Evolutionary conservation across 2,888 invertebrate species (phyloP).

Genomic region (Arctia plantaginis): DNA sequence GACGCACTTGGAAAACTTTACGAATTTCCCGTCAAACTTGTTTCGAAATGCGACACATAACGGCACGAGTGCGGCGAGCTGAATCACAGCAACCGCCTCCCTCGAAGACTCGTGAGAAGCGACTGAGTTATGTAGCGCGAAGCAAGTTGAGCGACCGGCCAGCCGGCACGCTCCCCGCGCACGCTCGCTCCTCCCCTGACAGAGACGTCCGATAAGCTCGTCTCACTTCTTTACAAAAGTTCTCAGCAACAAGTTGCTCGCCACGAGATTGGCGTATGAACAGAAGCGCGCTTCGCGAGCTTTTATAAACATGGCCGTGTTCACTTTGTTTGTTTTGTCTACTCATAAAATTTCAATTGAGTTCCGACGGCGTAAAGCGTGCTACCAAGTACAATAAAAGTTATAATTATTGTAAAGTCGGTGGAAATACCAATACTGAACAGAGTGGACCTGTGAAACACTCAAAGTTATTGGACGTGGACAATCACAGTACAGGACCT

Average conservation of each 20-base stretch:
- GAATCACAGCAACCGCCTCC: slow-evolving; percentile 64
- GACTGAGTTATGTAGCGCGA: slow-evolving; percentile 75
- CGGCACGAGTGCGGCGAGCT: slow-evolving; percentile 70
- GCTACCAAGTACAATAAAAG: slow-evolving; percentile 46
- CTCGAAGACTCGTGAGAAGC: slow-evolving; percentile 69
- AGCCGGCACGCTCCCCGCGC: slow-evolving; percentile 78
- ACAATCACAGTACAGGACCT: neutral
- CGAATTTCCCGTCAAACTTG: slow-evolving; percentile 86
- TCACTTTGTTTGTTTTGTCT: slow-evolving; percentile 84
- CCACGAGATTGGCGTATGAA: slow-evolving; percentile 85
- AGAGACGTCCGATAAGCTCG: slow-evolving; percentile 69
- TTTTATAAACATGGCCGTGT: slow-evolving; percentile 85
- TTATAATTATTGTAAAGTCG: slow-evolving; percentile 15
- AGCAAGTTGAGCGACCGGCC: slow-evolving; percentile 81
- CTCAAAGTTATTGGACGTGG: neutral
- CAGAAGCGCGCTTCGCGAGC: slow-evolving; percentile 85
- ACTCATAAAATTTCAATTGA: slow-evolving; percentile 82
- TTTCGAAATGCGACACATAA: slow-evolving; percentile 84
- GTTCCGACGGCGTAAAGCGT: slow-evolving; percentile 63
- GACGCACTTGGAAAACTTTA: slow-evolving; percentile 81
- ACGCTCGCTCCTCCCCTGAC: slow-evolving; percentile 82
- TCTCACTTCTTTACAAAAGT: slow-evolving; percentile 77
- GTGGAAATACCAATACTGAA: neutral
- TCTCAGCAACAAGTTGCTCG: slow-evolving; percentile 85
- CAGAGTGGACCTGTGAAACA: neutral